These are phyloP conservation scores for Nymphalis c-album DNA, from an alignment of 2,888 invertebrate species.

Conservation along the genomic window DNA sequence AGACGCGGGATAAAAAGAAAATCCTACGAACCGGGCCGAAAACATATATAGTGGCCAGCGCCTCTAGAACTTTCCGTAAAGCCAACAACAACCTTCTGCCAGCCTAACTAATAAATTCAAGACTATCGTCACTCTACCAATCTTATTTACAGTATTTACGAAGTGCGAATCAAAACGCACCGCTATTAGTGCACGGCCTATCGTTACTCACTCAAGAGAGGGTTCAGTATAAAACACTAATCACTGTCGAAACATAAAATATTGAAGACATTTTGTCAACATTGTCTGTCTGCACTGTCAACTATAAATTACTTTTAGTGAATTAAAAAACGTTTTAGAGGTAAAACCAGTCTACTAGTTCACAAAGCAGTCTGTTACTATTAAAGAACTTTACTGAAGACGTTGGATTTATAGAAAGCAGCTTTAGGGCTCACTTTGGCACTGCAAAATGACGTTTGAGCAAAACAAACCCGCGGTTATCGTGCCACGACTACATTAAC, in stretches of 20 bases:
- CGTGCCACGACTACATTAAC: conserved; percentile 50
- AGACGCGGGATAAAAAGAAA: conserved; percentile 58
- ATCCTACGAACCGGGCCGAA: conserved; percentile 77
- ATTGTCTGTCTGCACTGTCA: conserved; percentile 64
- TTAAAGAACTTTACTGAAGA: conserved; percentile 74
- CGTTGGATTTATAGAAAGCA: conserved; percentile 64
- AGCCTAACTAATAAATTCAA: conserved; percentile 50
- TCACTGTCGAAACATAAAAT: conserved; percentile 36
- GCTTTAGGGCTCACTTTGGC: conserved; percentile 80
- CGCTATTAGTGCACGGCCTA: conserved; percentile 17
- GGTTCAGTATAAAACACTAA: conserved; percentile 35
- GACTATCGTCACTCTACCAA: conserved; percentile 46
- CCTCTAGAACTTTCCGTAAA: conserved; percentile 57
- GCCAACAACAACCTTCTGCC: conserved; percentile 53
- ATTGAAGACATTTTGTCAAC: conserved; percentile 49
- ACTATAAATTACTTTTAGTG: conserved; percentile 55
- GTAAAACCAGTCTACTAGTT: conserved; percentile 79
- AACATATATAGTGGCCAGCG: conserved; percentile 80
- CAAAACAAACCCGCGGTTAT: conserved; percentile 65
- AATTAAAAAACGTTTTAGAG: conserved; percentile 70
- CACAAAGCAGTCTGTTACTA: conserved; percentile 76
- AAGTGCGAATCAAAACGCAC: conserved; percentile 30
- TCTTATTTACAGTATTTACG: conserved; percentile 59
- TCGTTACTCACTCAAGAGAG: conserved; percentile 15
- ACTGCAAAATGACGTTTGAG: conserved; percentile 74